phyloP scores from a whole-genome alignment of 2,113 vertebrate species.

The Bambusicola thoracicus region DNA sequence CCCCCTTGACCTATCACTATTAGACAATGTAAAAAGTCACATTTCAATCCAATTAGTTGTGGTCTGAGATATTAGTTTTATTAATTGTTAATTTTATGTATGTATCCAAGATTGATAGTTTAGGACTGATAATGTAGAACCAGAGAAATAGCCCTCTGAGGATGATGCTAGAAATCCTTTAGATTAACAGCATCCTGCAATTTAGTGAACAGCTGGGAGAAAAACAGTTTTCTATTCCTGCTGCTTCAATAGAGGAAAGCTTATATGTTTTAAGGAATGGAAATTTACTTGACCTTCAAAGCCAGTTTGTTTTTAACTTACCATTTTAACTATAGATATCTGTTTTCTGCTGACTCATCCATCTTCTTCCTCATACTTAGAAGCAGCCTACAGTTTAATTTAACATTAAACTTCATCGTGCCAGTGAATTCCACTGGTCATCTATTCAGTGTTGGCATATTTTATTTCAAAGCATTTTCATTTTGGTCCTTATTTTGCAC shows the following conservation, averaged over 20 bases:
- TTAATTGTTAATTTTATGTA: neutral
- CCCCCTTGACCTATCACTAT: too few species aligned
- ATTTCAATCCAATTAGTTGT: neutral
- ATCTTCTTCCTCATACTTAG: neutral
- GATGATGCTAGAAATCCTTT: neutral
- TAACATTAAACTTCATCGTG: neutral
- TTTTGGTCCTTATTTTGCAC: neutral
- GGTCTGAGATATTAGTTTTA: neutral
- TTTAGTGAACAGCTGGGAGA: neutral
- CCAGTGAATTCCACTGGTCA: neutral
- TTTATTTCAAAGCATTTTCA: neutral
- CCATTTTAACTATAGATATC: neutral
- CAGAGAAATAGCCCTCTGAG: neutral
- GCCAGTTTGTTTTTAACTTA: neutral
- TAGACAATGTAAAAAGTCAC: too few species aligned
- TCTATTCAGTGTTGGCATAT: neutral
- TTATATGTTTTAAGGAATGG: neutral
- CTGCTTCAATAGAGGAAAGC: neutral
- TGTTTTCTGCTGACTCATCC: neutral
- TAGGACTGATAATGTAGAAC: fast-evolving
- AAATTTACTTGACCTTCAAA: neutral
- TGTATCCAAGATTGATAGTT: fast-evolving
- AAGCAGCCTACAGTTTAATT: neutral
- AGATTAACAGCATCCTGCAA: neutral
- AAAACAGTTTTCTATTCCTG: neutral